These are phyloP conservation scores for Cynopterus brachyotis DNA, from an alignment of 2,113 vertebrate species.

Conservation along the genomic window DNA sequence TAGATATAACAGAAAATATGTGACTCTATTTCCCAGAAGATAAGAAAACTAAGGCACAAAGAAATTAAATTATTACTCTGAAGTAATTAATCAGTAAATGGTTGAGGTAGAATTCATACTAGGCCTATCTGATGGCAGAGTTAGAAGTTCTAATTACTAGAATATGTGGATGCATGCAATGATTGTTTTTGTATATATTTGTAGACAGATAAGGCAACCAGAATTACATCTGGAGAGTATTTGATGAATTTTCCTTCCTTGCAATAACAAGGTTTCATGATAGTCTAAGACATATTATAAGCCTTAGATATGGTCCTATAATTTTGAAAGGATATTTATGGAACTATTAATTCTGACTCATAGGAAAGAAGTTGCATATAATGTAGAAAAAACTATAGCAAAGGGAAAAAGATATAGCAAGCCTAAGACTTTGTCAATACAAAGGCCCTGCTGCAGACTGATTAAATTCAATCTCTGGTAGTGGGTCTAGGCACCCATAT, in stretches of 20 bases:
- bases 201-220: not conserved
- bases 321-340: not conserved
- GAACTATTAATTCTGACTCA: not conserved
- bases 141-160: not conserved
- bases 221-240: not conserved
- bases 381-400: not conserved
- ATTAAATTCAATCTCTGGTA: not conserved
- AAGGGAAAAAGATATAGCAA: not conserved
- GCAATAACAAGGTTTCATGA: not conserved
- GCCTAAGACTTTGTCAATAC: not conserved
- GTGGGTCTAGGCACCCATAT: not conserved
- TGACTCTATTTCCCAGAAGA: not conserved
- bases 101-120: not conserved
- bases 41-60: not conserved
- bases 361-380: not conserved
- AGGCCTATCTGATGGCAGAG: not conserved
- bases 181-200: not conserved
- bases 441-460: not conserved
- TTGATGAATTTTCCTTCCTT: not conserved
- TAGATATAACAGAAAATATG: not conserved
- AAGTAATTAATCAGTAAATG: not conserved
- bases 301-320: not conserved
- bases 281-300: not conserved
- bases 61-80: not conserved
- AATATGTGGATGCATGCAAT: not conserved